Percentiles rank a stretch among this genome's conserved stretches.
Conservation (phyloP, 2,888 invertebrate genomes). For the Lasioglossum villosulum region DNA sequence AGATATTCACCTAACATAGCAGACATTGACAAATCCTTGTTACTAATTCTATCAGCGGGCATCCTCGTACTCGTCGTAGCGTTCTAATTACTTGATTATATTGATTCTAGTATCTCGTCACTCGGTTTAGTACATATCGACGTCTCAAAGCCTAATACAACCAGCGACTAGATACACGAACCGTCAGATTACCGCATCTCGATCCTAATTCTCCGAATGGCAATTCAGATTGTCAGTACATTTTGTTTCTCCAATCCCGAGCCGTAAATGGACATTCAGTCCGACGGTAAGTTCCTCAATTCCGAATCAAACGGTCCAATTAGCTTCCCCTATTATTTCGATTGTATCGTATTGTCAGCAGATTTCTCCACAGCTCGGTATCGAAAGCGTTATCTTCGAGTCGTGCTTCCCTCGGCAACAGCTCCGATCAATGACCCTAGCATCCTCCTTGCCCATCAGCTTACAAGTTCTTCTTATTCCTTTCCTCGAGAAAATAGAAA, state of each 20-base stretch:
- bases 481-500: neutral
- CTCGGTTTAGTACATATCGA: neutral
- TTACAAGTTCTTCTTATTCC: neutral
- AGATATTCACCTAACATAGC: neutral
- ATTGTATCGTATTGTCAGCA: slow-evolving; percentile 15
- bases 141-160: slow-evolving; percentile 2
- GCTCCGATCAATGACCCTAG: slow-evolving; percentile 3
- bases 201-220: slow-evolving; percentile 12
- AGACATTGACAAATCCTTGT: neutral
- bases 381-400: neutral
- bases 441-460: neutral
- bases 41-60: neutral
- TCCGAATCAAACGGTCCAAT: slow-evolving; percentile 10
- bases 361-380: slow-evolving; percentile 3
- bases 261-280: slow-evolving; percentile 1
- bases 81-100: neutral
- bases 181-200: neutral
- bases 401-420: neutral
- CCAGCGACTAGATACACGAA: neutral
- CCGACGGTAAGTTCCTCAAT: neutral
- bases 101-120: neutral
- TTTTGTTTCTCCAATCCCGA: neutral
- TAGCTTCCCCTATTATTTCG: slow-evolving; percentile 18
- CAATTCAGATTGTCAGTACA: neutral
- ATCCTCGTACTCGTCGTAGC: neutral